Conservation (phyloP, 2,113 vertebrate genomes). For the Pitta sordida region DNA sequence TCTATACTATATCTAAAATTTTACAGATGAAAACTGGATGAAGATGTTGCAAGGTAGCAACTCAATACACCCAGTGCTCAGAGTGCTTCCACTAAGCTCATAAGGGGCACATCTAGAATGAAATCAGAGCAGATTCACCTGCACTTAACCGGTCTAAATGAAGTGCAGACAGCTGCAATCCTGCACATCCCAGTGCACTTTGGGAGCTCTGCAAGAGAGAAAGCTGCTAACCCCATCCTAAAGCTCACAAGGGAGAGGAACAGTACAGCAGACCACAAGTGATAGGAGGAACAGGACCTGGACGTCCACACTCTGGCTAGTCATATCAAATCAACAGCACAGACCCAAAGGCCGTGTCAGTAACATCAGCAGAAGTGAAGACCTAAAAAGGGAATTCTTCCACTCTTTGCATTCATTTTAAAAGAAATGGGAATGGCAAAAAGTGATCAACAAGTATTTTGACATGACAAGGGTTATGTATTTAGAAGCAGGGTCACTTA, state of each 20-base stretch:
- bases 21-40: not conserved
- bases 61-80: not conserved
- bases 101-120: not conserved
- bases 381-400: not conserved
- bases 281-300: not conserved
- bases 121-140: constrained; percentile 27
- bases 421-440: not conserved
- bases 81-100: not conserved
- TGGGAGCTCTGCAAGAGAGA: not conserved
- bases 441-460: not conserved
- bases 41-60: not conserved
- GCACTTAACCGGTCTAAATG: constrained; percentile 28
- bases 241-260: not conserved
- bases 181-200: not conserved
- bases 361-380: not conserved
- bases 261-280: not conserved
- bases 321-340: not conserved
- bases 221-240: constrained; percentile 7
- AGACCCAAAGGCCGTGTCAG: not conserved
- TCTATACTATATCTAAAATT: not conserved
- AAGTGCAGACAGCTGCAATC: not conserved
- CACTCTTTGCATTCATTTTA: not conserved
- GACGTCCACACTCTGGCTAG: not conserved
- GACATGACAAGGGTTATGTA: not conserved
- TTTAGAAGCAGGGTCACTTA: not conserved